Evolutionary conservation across 2,888 invertebrate genomes (phyloP), one percentile per base, ranked within the genome.

Genomic region (Brachycybe producta): DNA sequence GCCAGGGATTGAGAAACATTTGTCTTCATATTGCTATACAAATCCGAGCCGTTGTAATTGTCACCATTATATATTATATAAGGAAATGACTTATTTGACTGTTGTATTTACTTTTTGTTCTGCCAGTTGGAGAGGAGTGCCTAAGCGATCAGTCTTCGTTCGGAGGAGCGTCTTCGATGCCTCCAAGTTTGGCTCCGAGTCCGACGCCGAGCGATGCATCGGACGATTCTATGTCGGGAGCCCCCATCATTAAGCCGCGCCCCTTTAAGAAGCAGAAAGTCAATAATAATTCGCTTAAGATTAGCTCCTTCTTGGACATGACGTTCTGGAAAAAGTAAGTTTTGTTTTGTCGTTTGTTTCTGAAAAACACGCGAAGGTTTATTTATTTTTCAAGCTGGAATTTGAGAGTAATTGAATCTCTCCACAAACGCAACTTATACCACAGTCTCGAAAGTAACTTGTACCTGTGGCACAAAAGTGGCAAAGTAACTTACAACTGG

Each of bases 271-370:
- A 30, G n/a, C 34, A 52, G 34, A 44, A 57, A 41, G 17, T 35
- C 17, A 46, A 36, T 24, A n/a, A 11, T 28, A 28, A 34, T 21
- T 27, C 52, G 21, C 23, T 44, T 41, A 58, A 60, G 52, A 52
- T 58, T 52, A 65, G 64, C 54, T 62, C 65, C 46, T 80, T 79
- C 61, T 70, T 80, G 53, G 79, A 80, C 65, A 68, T 75, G 67
- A 72, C 73, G 40, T 78, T 78, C 61, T 81, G 80, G 74, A 79
- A 76, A 67, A 74, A 74, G 79, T 79, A 70, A 65, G 67, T 66
- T 13, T 11, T 35, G 19, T 45, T 45, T 19, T 24, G 32, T 32
- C 11, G n/a, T 32, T 32, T 11, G n/a, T n/a, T n/a, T n/a, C n/a
- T n/a, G n/a, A n/a, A n/a, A n/a, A n/a, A n/a, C n/a, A n/a, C 8